Base-by-base conservation (phyloP, 2,113 vertebrate genomes). In the Dipodomys merriami region DNA sequence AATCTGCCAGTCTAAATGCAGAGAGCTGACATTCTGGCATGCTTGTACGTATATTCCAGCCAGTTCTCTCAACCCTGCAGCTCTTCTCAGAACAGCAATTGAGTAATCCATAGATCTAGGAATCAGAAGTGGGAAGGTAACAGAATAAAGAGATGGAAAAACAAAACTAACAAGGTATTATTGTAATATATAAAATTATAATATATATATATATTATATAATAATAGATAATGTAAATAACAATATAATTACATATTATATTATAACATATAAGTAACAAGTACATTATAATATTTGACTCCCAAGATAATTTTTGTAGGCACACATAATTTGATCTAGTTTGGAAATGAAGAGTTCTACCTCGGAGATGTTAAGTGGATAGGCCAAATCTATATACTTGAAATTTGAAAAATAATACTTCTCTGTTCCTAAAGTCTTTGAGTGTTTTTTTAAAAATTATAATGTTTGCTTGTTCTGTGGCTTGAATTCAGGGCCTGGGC, bases 1-100 rank as follows among this genome's bases (percentile, higher is more conserved):
- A 90, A 49, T 76, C 60, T 94, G 73, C 73, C 91, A 72, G 44
- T 83, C 62, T 91, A 49, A 91, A 91, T 80, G 82, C 88, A n/a
- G 73, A 91, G 69, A 68, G 65, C 62, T 93, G 84, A 90, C 76
- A 84, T 87, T 78, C 91, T 93, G 84, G 22, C 68, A 83, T 49
- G 15, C 67, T 85, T 35, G 44, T 27, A 23, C 49, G 13, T 93
- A 20, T 85, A n/a, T 91, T 77, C 60, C 67, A 91, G 64, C n/a
- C 25, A 64, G 13, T 92, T 30, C 25, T 90, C 62, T 53, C 82
- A 90, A 78, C 62, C 33, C 27, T 80, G 53, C 0, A 1, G 60
- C 16, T 30, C 19, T 44, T 84, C 53, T 90, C 29, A 53, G 15
- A 72, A 90, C 67, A 91, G 19, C n/a, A 93, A 35, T 15, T 87